Conservation (phyloP, 1,140 invertebrate species). For the Neomicropteryx cornuta region DNA sequence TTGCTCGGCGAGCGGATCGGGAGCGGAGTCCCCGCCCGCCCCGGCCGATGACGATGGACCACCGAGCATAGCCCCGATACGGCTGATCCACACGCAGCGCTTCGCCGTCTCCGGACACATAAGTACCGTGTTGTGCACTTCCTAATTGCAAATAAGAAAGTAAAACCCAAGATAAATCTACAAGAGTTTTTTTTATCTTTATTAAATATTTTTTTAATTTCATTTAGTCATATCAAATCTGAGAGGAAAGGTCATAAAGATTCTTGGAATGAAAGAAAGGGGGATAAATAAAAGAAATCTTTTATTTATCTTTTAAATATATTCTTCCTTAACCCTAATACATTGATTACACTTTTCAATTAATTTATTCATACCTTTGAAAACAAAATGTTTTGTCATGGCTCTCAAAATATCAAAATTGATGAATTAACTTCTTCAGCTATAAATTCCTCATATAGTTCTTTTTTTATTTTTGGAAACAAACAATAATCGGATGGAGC, state of each 20-base stretch:
- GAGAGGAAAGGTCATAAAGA: neutral
- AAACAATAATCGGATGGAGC: no score
- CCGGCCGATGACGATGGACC: conserved; percentile 8
- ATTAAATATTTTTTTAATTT: neutral
- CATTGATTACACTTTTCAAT: no score
- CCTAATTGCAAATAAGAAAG: no score
- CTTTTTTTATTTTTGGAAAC: no score
- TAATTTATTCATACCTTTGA: no score
- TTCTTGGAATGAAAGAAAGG: neutral
- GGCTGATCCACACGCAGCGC: conserved; percentile 62
- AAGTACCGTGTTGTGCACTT: conserved; percentile 66
- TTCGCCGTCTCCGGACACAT: conserved; percentile 63
- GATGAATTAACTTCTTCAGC: no score
- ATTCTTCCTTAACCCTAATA: no score
- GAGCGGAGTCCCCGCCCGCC: conserved; percentile 17
- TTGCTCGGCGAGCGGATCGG: conserved; percentile 33
- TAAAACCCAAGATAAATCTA: neutral
- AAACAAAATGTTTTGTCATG: no score
- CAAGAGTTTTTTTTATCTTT: conserved; percentile 1
- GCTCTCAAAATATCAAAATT: no score
- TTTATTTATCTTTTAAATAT: no score
- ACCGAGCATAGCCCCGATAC: conserved; percentile 27
- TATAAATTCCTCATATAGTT: no score
- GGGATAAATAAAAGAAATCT: no score
- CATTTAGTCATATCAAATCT: neutral